Evolutionary conservation across 2,797 vertebrate species (phyloP).

Genomic region (Hirundo rustica): DNA sequence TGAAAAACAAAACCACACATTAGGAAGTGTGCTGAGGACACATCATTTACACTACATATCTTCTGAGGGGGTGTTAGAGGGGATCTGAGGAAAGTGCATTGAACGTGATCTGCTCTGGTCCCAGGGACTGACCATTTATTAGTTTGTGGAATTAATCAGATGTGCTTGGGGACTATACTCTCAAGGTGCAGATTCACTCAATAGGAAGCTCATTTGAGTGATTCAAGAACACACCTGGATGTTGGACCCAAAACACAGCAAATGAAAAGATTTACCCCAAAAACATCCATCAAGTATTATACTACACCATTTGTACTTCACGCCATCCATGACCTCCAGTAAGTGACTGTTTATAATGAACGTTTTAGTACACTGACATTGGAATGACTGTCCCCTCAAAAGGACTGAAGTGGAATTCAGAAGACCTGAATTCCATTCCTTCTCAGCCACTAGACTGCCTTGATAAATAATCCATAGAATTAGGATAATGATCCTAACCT

Average conservation of each 20-base stretch:
- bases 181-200: background rate
- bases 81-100: background rate
- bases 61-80: background rate
- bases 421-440: background rate
- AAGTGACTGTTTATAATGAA: background rate
- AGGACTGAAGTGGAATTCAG: background rate
- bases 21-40: background rate
- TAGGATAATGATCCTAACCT: background rate
- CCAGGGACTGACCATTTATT: background rate
- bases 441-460: background rate
- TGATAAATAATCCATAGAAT: background rate
- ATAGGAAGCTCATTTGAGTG: background rate
- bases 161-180: background rate
- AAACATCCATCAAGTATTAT: background rate
- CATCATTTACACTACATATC: background rate
- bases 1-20: background rate
- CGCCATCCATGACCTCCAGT: background rate
- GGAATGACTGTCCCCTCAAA: background rate
- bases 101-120: background rate
- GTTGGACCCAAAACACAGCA: background rate
- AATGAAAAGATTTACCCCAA: background rate
- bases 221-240: background rate
- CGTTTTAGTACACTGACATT: background rate
- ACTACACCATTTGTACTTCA: background rate
- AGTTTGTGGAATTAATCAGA: background rate